phyloP scores from a whole-genome alignment of 2,888 invertebrate species.

The Phymatocera aterrima region DNA sequence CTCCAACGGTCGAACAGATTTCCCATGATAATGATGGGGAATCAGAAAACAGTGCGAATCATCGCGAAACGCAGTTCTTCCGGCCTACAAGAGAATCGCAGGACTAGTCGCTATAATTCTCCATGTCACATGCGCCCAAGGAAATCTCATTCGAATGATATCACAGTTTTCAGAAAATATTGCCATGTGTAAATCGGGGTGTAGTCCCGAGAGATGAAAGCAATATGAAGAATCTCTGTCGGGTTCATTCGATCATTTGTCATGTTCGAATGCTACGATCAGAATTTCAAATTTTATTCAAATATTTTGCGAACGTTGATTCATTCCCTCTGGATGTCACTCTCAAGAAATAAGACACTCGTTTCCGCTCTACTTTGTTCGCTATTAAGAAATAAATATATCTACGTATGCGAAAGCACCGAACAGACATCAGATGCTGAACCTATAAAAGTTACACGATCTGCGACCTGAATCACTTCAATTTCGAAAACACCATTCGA shows the following conservation, averaged over 20 bases:
- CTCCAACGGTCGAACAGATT: background rate
- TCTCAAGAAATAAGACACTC: background rate
- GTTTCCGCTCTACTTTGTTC: constrained; percentile 6
- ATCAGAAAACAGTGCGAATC: background rate
- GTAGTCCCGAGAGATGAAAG: background rate
- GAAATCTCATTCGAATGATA: no score
- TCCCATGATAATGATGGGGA: background rate
- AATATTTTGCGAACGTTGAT: background rate
- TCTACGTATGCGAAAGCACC: background rate
- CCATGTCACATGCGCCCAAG: no score
- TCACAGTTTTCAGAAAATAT: background rate
- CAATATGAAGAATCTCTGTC: background rate
- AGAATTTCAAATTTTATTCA: background rate
- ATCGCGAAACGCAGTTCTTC: background rate
- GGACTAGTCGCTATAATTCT: no score
- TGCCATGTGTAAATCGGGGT: background rate
- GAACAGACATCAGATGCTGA: constrained; percentile 8
- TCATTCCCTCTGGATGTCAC: background rate
- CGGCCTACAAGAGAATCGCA: no score
- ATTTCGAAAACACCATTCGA: background rate
- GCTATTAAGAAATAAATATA: constrained; percentile 2
- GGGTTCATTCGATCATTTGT: background rate
- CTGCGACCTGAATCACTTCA: background rate
- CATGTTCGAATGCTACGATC: no score
- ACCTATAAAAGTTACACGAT: constrained; percentile 7